phyloP scores from a whole-genome alignment of 2,113 vertebrate genomes.

The Bolborhynchus lineola region DNA sequence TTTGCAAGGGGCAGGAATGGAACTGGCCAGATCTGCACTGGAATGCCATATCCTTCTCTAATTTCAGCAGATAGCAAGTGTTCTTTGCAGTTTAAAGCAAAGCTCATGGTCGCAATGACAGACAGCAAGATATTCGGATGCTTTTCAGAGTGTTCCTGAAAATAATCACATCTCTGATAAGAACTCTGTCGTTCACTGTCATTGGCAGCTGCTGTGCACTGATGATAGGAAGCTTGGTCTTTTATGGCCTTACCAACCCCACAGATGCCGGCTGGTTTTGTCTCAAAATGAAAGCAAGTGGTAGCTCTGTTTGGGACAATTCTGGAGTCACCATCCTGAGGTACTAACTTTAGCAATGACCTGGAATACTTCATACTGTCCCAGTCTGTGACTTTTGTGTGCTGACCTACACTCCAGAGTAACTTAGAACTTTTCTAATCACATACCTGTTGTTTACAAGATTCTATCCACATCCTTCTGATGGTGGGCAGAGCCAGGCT shows the following conservation, averaged over 20 bases:
- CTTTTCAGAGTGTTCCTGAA: background rate
- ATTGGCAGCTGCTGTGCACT: background rate
- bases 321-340: background rate
- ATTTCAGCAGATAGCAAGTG: background rate
- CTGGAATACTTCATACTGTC: background rate
- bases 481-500: background rate
- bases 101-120: fast-evolving
- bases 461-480: background rate
- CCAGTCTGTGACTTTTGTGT: background rate
- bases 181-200: background rate
- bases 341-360: background rate
- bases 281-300: background rate
- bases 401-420: background rate
- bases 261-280: background rate
- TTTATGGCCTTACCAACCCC: background rate
- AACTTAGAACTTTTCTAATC: background rate
- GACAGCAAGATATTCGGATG: background rate
- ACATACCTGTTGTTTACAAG: background rate
- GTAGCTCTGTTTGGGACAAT: background rate
- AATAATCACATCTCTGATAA: background rate
- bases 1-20: background rate
- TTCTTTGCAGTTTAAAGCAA: background rate
- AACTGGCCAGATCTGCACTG: background rate
- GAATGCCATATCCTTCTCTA: background rate
- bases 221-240: background rate